Evolutionary conservation across 2,888 invertebrate genomes (phyloP).

Genomic region (Anarsia innoxiella): DNA sequence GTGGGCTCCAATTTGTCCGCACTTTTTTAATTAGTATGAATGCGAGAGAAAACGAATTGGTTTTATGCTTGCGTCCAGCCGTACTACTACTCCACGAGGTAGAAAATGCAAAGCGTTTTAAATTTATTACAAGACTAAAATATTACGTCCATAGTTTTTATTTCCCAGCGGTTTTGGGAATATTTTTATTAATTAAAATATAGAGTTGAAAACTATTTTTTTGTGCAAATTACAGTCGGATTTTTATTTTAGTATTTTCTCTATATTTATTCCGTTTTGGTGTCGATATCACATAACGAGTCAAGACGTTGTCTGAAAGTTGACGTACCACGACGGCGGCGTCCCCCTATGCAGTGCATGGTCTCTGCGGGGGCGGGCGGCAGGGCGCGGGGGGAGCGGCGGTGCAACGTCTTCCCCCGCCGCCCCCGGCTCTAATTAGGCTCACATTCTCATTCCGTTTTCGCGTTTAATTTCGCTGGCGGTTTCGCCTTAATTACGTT

Average conservation of each 20-base stretch:
- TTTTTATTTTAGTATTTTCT: conserved; percentile 6
- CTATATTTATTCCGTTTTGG: conserved; percentile 10
- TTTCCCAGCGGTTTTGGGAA: too few relatives aligned
- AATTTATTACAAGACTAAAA: not conserved
- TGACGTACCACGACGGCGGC: too few relatives aligned
- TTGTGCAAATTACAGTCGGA: too few relatives aligned
- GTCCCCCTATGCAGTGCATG: conserved; percentile 14
- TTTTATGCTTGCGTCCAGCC: conserved; percentile 43
- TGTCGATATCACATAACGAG: conserved; percentile 15
- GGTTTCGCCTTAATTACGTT: conserved; percentile 76
- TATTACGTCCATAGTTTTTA: not conserved
- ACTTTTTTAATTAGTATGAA: conserved; percentile 71
- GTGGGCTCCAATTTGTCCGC: conserved; percentile 69
- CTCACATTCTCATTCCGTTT: conserved; percentile 77
- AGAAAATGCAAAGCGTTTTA: not conserved
- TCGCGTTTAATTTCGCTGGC: conserved; percentile 76
- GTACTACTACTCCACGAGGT: not conserved
- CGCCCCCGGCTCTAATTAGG: conserved; percentile 72
- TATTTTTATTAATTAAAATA: too few relatives aligned
- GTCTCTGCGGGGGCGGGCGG: conserved; percentile 11
- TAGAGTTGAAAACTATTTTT: too few relatives aligned
- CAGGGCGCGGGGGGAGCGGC: conserved; percentile 19
- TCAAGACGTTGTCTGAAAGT: conserved; percentile 14
- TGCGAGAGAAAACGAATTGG: conserved; percentile 64
- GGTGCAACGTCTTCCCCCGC: conserved; percentile 39